phyloP scores from a whole-genome alignment of 2,888 invertebrate species.

The Dichetophora obliterata region DNA sequence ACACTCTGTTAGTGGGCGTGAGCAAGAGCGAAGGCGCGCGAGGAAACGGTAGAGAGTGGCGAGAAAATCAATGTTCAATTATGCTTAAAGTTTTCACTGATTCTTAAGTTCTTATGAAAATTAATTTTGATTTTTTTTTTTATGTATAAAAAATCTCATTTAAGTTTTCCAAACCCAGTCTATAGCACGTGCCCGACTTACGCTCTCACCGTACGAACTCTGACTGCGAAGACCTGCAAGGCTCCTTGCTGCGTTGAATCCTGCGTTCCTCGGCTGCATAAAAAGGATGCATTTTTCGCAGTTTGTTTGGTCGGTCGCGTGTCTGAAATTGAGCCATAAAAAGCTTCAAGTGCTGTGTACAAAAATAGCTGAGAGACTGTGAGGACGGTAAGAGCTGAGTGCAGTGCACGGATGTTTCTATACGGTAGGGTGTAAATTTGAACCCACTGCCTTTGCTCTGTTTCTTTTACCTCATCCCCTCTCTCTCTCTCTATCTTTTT shows the following conservation, averaged over 20 bases:
- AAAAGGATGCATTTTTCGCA: constrained; percentile 2
- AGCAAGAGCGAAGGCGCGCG: background rate
- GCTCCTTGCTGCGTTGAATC: background rate
- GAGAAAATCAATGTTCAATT: constrained; percentile 1
- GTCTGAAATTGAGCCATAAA: constrained; percentile 21
- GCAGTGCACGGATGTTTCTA: background rate
- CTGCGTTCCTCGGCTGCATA: background rate
- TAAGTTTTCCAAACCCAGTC: background rate
- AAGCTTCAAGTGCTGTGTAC: background rate
- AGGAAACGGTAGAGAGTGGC: background rate
- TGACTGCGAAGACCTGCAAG: background rate
- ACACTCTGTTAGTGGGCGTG: no score
- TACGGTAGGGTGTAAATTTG: background rate
- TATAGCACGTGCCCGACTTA: constrained; percentile 15
- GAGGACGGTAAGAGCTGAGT: background rate
- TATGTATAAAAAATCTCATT: no score
- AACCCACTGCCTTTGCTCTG: background rate
- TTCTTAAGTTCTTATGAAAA: background rate
- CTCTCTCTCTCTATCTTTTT: background rate
- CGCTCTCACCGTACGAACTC: background rate
- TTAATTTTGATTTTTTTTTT: background rate
- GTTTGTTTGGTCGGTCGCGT: constrained; percentile 13
- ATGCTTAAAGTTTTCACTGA: background rate
- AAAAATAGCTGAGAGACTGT: background rate
- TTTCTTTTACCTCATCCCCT: background rate